Base-by-base conservation (phyloP, 2,113 vertebrate species). In the Suncus etruscus region DNA sequence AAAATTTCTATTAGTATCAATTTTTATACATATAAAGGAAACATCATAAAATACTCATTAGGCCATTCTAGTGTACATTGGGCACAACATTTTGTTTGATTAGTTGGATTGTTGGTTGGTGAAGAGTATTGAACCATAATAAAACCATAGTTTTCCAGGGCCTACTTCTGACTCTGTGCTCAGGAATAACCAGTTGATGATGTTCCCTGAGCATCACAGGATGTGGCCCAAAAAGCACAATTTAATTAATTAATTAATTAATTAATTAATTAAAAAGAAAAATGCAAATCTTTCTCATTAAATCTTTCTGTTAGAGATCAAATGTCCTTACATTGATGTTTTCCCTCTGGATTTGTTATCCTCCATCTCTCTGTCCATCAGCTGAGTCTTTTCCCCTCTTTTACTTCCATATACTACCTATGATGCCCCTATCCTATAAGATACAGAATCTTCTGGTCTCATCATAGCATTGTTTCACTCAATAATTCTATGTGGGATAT, bases 11-110 rank as follows among this genome's bases (percentile, higher is more conserved):
- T 87, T 29, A 75, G 74, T 51, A 70, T 82, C 90, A 89, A 85
- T 87, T 85, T 75, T 85, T 84, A 86, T 80, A 87, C 80, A 95
- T 78, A 91, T 18, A 90, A 75, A 92, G 7, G 77, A 92, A 94
- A 51, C 69, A 16, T 69, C 58, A 54, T 1, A 11, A 89, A 90
- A 72, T 6, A 87, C 61, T 65, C 63, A 31, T 14, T 90, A 68
- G 68, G 86, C 91, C 50, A 82, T 80, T 78, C 80, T 63, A 87
- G 32, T 9, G 27, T 83, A 73, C 32, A 54, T 58, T 45, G 10
- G 54, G 12, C 31, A n/a, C 76, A 58, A 76, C 68, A 25, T 1
- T 25, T 65, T 54, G 54, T 54, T 54, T 54, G 12, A 12, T 54
- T 54, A 10, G 12, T 54, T 54, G 54, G 8, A 14, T 54, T 54